Evolutionary conservation across 2,113 vertebrate genomes (phyloP).

Genomic region (Formicarius rufipectus): DNA sequence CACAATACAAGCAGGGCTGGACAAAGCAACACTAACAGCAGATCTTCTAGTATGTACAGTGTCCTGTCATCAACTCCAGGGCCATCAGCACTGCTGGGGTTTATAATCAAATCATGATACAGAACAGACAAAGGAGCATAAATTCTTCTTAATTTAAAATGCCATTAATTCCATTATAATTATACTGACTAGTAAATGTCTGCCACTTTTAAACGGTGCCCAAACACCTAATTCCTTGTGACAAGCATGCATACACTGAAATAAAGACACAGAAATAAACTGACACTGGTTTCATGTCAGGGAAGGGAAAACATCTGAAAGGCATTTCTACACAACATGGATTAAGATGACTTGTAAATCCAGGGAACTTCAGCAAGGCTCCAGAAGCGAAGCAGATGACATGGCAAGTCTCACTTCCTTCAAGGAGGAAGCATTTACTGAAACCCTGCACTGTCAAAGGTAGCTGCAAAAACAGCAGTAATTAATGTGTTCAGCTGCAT

Average conservation of each 20-base stretch:
- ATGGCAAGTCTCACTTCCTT: constrained; percentile 3
- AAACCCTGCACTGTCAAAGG: constrained; percentile 43
- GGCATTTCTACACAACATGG: background rate
- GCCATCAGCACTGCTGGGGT: background rate
- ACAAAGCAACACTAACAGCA: background rate
- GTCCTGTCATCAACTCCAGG: background rate
- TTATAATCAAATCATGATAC: background rate
- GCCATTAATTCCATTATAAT: background rate
- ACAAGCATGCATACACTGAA: background rate
- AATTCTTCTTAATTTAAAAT: background rate
- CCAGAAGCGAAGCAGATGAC: background rate
- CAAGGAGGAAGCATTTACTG: constrained; percentile 29
- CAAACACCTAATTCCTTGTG: background rate
- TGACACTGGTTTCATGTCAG: background rate
- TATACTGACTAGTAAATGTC: background rate
- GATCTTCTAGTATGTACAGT: background rate
- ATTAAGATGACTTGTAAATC: background rate
- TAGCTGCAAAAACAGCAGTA: constrained; percentile 26
- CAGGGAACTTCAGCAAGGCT: constrained; percentile 2
- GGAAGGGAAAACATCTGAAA: background rate
- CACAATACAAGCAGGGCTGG: background rate
- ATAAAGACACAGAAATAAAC: background rate
- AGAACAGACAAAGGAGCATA: background rate
- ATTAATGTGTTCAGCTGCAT: constrained; percentile 15
- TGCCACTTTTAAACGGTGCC: background rate